These are phyloP conservation scores for Drosophila neutralis DNA, from an alignment of 2,888 invertebrate genomes.

Conservation along the genomic window DNA sequence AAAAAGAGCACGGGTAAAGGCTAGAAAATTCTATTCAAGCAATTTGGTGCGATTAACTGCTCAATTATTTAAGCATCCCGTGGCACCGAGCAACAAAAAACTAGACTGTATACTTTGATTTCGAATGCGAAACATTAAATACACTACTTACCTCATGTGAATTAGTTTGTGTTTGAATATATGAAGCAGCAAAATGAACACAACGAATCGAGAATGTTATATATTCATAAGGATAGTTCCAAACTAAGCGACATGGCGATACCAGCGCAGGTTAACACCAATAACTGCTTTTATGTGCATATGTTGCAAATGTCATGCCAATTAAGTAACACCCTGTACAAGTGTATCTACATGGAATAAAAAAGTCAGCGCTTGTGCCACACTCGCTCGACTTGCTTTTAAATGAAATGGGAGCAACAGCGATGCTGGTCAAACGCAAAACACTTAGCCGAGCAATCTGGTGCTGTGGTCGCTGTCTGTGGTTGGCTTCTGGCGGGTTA, in stretches of 20 bases:
- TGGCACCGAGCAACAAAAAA: constrained; percentile 25
- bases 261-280: not conserved
- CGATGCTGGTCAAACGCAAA: constrained; percentile 62
- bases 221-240: not conserved
- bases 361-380: constrained; percentile 47
- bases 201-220: not conserved
- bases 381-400: constrained; percentile 45
- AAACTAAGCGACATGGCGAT: not conserved
- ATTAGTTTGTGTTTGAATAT: not conserved
- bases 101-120: too few species aligned
- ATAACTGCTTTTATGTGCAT: not conserved
- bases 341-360: not conserved
- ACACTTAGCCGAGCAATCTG: constrained; percentile 63
- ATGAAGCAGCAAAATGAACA: not conserved
- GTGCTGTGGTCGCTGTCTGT: constrained; percentile 11
- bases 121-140: not conserved
- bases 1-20: constrained; percentile 14
- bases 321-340: not conserved
- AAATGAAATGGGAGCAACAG: constrained; percentile 51
- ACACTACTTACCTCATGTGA: constrained; percentile 9
- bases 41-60: constrained; percentile 78
- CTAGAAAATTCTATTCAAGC: constrained; percentile 65
- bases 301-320: not conserved
- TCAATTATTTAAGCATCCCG: constrained; percentile 75
- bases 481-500: constrained; percentile 5